Conservation (phyloP, 2,888 invertebrate species). For the Drosophila gaucha region DNA sequence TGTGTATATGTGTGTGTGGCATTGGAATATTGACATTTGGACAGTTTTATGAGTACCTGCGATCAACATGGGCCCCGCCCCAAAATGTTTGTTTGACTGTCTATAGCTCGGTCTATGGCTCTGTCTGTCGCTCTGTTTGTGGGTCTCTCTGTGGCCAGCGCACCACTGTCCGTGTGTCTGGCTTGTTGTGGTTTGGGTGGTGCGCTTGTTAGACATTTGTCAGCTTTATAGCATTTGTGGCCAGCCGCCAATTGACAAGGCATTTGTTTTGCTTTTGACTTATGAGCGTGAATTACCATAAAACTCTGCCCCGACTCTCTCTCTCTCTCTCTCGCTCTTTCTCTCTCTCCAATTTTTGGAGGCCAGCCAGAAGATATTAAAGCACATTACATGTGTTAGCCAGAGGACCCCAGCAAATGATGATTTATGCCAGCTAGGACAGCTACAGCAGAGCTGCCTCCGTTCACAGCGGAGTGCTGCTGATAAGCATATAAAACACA, state of each 20-base stretch:
- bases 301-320: slow-evolving; percentile 31
- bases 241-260: slow-evolving; percentile 73
- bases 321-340: too few species aligned
- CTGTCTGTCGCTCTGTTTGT: slow-evolving; percentile 12
- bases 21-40: slow-evolving; percentile 73
- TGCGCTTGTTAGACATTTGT: slow-evolving; percentile 72
- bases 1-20: slow-evolving; percentile 28
- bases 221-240: slow-evolving; percentile 77
- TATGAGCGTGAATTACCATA: slow-evolving; percentile 47
- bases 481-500: slow-evolving; percentile 29
- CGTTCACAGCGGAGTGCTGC: slow-evolving; percentile 8
- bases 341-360: too few species aligned
- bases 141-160: neutral
- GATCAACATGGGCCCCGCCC: slow-evolving; percentile 48
- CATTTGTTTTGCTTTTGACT: slow-evolving; percentile 57
- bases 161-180: slow-evolving; percentile 1
- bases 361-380: slow-evolving; percentile 37
- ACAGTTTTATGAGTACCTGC: slow-evolving; percentile 80
- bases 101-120: slow-evolving; percentile 12
- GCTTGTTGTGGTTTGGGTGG: slow-evolving; percentile 9
- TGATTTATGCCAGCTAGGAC: slow-evolving; percentile 66
- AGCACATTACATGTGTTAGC: slow-evolving; percentile 53
- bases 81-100: slow-evolving; percentile 26
- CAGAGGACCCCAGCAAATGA: slow-evolving; percentile 57
- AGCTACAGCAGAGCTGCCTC: too few species aligned